phyloP scores from a whole-genome alignment of 1,140 invertebrate genomes.

The Pteromalus puparum region DNA sequence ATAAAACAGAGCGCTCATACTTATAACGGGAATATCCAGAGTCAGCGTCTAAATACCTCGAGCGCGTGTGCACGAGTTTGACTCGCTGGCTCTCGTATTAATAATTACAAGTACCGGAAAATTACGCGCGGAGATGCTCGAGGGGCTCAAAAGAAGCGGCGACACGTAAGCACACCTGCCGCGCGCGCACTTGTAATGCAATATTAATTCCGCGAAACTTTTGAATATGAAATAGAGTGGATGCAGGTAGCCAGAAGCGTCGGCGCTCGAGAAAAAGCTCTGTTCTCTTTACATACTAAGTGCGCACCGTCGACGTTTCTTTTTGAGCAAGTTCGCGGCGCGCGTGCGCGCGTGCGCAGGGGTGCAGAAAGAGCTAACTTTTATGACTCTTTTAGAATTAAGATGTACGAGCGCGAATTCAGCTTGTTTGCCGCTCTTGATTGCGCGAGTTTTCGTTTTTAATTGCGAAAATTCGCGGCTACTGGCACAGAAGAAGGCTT shows the following conservation, averaged over 20 bases:
- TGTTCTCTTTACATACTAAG: slow-evolving; percentile 67
- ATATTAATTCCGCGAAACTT: slow-evolving; percentile 66
- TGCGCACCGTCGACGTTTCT: slow-evolving; percentile 54
- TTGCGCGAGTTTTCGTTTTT: background rate
- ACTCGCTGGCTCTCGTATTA: slow-evolving; percentile 20
- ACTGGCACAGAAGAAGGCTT: too few relatives aligned
- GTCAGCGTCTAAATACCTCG: too few relatives aligned
- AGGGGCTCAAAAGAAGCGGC: background rate
- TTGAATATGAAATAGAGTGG: slow-evolving; percentile 64
- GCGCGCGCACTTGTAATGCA: slow-evolving; percentile 58
- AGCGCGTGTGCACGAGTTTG: background rate
- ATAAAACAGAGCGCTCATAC: too few relatives aligned
- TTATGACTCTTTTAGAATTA: slow-evolving; percentile 38
- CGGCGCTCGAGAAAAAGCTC: slow-evolving; percentile 55
- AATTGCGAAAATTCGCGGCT: background rate
- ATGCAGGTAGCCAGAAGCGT: slow-evolving; percentile 15
- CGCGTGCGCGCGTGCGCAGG: background rate
- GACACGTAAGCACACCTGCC: slow-evolving; percentile 8
- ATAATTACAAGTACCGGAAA: slow-evolving; percentile 42
- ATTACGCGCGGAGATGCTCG: background rate
- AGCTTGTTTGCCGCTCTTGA: background rate
- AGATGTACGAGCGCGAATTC: slow-evolving; percentile 14
- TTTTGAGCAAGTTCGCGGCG: slow-evolving; percentile 24
- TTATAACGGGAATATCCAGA: too few relatives aligned
- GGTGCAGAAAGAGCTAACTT: background rate